phyloP scores from a whole-genome alignment of 2,888 invertebrate species.

The Miltochrista miniata region DNA sequence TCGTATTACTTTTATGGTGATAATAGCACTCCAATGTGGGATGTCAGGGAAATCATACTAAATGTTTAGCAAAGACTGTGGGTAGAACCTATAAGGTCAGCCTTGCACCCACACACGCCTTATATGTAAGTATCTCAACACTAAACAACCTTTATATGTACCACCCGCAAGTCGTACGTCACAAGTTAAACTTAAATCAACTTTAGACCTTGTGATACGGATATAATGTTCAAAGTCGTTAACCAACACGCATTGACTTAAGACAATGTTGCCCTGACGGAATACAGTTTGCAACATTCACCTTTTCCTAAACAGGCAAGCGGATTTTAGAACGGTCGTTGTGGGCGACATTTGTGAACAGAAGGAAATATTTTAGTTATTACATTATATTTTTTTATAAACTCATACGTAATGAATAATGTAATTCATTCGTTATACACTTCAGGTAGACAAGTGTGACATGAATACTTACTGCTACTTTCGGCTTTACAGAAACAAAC shows the following conservation, averaged over 20 bases:
- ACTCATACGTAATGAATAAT: too few relatives aligned
- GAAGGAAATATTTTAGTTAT: conserved; percentile 53
- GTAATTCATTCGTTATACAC: not conserved
- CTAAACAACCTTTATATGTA: conserved; percentile 53
- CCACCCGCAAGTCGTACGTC: conserved; percentile 36
- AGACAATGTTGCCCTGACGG: conserved; percentile 39
- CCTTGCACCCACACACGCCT: conserved; percentile 82
- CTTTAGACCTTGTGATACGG: conserved; percentile 28
- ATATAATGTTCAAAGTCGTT: conserved; percentile 18
- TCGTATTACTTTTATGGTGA: conserved; percentile 52
- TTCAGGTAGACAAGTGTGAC: too few relatives aligned
- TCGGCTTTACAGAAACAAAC: too few relatives aligned
- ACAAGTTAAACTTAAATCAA: conserved; percentile 20
- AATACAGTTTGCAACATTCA: conserved; percentile 76
- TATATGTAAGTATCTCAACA: conserved; percentile 70
- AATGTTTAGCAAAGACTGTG: conserved; percentile 73
- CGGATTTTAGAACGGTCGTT: conserved; percentile 77
- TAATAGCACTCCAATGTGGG: conserved; percentile 69
- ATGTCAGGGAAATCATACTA: conserved; percentile 73
- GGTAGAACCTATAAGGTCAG: conserved; percentile 80
- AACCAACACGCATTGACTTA: conserved; percentile 9
- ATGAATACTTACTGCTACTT: too few relatives aligned
- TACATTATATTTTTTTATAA: conserved; percentile 19
- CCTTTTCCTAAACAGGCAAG: conserved; percentile 81
- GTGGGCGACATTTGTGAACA: conserved; percentile 64